Evolutionary conservation across 2,113 vertebrate genomes (phyloP).

Genomic region (Ornithorhynchus anatinus): DNA sequence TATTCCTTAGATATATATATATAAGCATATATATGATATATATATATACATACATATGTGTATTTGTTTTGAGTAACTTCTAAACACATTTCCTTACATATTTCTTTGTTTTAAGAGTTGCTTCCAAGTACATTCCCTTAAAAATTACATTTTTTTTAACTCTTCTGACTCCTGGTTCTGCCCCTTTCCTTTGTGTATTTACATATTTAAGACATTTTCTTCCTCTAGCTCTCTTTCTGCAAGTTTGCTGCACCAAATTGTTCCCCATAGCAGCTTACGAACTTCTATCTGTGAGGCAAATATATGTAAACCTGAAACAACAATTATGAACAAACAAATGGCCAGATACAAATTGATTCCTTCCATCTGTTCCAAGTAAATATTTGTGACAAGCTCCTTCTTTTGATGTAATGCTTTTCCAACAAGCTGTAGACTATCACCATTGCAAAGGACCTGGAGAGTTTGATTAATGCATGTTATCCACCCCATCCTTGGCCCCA

Average conservation of each 20-base stretch:
- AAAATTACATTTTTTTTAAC: neutral
- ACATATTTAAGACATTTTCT: neutral
- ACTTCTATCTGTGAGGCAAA: neutral
- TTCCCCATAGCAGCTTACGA: neutral
- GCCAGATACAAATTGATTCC: fast-evolving
- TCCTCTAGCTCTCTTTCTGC: neutral
- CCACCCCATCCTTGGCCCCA: neutral
- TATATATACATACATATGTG: too few species aligned
- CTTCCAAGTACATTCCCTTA: neutral
- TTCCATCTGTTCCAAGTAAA: neutral
- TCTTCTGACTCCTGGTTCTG: neutral
- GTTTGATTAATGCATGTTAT: neutral
- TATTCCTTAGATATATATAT: too few species aligned
- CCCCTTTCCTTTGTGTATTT: neutral
- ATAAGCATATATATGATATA: too few species aligned
- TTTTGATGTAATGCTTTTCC: neutral
- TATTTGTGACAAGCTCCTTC: neutral
- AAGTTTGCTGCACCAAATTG: neutral
- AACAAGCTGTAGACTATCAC: neutral
- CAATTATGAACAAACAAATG: neutral
- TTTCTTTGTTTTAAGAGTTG: too few species aligned
- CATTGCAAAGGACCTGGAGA: neutral
- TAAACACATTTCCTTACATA: too few species aligned
- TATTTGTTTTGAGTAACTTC: too few species aligned
- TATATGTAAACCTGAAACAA: neutral